A percentile compares a stretch with the other conserved stretches of the same genome.
These are phyloP conservation scores for Alcedo quadribrachys DNA, from an alignment of 2,797 vertebrate genomes.

Conservation along the genomic window DNA sequence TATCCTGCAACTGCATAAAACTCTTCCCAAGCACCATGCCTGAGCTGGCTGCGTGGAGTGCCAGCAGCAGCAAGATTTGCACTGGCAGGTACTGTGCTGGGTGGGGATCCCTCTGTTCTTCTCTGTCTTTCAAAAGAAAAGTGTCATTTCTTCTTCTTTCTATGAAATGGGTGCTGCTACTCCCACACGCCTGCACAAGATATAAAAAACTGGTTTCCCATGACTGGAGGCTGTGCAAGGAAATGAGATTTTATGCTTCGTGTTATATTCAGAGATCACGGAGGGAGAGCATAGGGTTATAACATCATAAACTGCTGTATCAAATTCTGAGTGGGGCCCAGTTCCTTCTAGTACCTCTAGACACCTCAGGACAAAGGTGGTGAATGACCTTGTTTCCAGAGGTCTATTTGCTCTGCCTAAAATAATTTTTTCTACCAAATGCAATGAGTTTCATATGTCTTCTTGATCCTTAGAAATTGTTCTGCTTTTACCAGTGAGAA, in stretches of 20 bases:
- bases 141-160: not conserved
- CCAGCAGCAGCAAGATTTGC: not conserved
- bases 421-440: not conserved
- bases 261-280: not conserved
- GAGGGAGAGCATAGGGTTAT: not conserved
- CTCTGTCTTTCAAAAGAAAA: not conserved
- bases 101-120: not conserved
- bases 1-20: not conserved
- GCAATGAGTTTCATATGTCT: not conserved
- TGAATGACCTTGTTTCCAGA: not conserved
- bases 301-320: not conserved
- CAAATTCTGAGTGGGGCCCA: not conserved
- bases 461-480: not conserved
- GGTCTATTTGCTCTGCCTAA: not conserved
- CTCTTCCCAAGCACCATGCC: not conserved
- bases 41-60: rapidly evolving
- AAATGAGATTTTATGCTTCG: not conserved
- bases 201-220: not conserved
- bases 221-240: not conserved
- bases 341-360: not conserved
- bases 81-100: no score
- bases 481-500: not conserved
- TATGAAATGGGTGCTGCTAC: not conserved
- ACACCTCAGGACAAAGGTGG: not conserved
- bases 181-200: not conserved